A percentile compares a stretch with the other conserved stretches of the same genome.
These are phyloP conservation scores for Anniella stebbinsi DNA, from an alignment of 2,797 vertebrate genomes.

Conservation along the genomic window DNA sequence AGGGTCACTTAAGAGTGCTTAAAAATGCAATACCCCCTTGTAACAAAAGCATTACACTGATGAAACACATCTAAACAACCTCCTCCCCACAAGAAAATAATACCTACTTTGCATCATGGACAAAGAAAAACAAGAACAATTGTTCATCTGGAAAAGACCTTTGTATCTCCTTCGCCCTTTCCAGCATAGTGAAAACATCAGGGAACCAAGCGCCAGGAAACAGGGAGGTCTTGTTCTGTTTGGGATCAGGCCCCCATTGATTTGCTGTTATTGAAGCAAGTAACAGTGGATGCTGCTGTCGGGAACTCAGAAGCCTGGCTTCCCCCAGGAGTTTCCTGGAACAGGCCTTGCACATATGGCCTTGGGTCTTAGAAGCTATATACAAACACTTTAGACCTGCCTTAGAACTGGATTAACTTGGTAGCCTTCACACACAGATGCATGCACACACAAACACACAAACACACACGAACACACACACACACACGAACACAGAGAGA, in stretches of 20 bases:
- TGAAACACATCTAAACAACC: background rate
- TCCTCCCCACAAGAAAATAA: background rate
- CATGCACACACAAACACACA: background rate
- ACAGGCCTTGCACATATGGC: constrained; percentile 61
- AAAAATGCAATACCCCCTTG: background rate
- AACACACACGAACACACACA: background rate
- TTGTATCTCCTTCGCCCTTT: background rate
- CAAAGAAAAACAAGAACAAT: background rate
- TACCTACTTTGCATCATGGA: background rate
- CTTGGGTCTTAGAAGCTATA: constrained; percentile 35
- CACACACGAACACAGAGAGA: too few relatives aligned
- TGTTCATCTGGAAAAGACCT: background rate
- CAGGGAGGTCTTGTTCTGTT: constrained; percentile 33
- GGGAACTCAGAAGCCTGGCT: constrained; percentile 76
- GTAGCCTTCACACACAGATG: constrained; percentile 4
- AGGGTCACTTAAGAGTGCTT: background rate
- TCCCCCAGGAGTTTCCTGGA: constrained; percentile 74
- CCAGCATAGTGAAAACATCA: background rate
- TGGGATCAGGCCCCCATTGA: constrained; percentile 65
- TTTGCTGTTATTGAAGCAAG: constrained; percentile 75
- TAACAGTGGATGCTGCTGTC: constrained; percentile 70
- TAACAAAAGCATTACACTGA: background rate
- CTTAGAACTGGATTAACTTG: constrained; percentile 21
- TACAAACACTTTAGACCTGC: constrained; percentile 19
- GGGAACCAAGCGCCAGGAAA: background rate